Percentiles rank a stretch among this genome's conserved stretches.
Evolutionary conservation across 1,140 invertebrate genomes (phyloP).

Genomic region (Zaprionus vittiger): DNA sequence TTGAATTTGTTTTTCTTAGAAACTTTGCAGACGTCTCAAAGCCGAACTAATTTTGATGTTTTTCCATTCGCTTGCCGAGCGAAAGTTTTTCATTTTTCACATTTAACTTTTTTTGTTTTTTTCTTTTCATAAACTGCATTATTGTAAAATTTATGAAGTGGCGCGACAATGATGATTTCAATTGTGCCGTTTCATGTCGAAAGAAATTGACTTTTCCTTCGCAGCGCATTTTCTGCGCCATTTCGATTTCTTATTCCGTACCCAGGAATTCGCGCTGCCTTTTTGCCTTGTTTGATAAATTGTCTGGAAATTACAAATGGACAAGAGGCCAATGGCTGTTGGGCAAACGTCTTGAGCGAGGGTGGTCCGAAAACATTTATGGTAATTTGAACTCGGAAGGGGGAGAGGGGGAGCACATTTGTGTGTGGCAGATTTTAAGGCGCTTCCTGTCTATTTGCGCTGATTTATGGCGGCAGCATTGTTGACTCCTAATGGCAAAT

Average conservation of each 20-base stretch:
- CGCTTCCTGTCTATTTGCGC: slow-evolving; percentile 81
- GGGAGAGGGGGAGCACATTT: slow-evolving; percentile 52
- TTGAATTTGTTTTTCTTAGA: slow-evolving; percentile 23
- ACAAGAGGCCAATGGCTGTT: slow-evolving; percentile 80
- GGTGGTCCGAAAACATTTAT: slow-evolving; percentile 59
- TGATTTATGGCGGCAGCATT: slow-evolving; percentile 74
- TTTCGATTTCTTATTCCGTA: slow-evolving; percentile 63
- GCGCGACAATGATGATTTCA: slow-evolving; percentile 52
- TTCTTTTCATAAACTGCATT: slow-evolving; percentile 11
- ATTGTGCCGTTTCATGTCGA: slow-evolving; percentile 35
- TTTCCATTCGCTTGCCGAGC: slow-evolving; percentile 10
- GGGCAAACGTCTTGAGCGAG: slow-evolving; percentile 52
- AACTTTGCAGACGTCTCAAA: slow-evolving; percentile 70
- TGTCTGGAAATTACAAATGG: slow-evolving; percentile 82
- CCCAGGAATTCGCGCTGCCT: slow-evolving; percentile 5
- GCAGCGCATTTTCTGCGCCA: slow-evolving; percentile 78
- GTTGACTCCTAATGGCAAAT: slow-evolving; percentile 81
- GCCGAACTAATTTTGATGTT: slow-evolving; percentile 55
- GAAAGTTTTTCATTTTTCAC: slow-evolving; percentile 44
- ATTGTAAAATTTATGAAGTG: slow-evolving; percentile 67
- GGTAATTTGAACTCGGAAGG: slow-evolving; percentile 67
- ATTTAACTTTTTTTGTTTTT: background rate
- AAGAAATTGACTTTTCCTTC: slow-evolving; percentile 35
- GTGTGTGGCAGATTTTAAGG: slow-evolving; percentile 65
- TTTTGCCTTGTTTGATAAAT: slow-evolving; percentile 73